phyloP scores from a whole-genome alignment of 2,113 vertebrate genomes.

The Perccottus glenii region DNA sequence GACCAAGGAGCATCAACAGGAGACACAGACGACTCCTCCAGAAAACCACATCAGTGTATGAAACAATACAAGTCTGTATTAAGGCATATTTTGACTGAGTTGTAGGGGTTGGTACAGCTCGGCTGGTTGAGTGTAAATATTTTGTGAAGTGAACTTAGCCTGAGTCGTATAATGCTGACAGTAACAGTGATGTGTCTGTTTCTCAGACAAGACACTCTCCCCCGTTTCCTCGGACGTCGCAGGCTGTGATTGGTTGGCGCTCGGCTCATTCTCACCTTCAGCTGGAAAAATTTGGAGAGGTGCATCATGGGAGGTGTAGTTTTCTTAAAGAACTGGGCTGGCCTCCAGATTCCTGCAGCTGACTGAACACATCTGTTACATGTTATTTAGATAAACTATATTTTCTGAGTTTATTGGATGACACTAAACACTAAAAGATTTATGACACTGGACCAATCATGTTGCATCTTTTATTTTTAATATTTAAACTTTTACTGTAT shows the following conservation, averaged over 20 bases:
- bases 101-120: no score
- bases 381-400: background rate
- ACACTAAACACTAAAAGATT: no score
- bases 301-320: conserved; percentile 76
- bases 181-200: no score
- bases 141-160: no score
- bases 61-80: background rate
- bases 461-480: no score
- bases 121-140: no score
- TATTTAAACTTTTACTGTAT: no score
- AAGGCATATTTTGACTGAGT: no score
- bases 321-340: conserved; percentile 76
- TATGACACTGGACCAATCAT: no score
- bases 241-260: conserved; percentile 89
- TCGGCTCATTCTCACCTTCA: conserved; percentile 73
- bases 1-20: background rate
- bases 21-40: conserved; percentile 14
- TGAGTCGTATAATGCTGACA: no score
- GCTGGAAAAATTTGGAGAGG: conserved; percentile 67
- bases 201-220: conserved; percentile 83
- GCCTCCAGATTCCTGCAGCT: conserved; percentile 72
- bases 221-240: conserved; percentile 82
- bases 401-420: no score
- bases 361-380: conserved; percentile 12
- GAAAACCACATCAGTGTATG: conserved; percentile 48